These are phyloP conservation scores for Takifugu flavidus DNA, from an alignment of 2,113 vertebrate genomes.

Conservation along the genomic window DNA sequence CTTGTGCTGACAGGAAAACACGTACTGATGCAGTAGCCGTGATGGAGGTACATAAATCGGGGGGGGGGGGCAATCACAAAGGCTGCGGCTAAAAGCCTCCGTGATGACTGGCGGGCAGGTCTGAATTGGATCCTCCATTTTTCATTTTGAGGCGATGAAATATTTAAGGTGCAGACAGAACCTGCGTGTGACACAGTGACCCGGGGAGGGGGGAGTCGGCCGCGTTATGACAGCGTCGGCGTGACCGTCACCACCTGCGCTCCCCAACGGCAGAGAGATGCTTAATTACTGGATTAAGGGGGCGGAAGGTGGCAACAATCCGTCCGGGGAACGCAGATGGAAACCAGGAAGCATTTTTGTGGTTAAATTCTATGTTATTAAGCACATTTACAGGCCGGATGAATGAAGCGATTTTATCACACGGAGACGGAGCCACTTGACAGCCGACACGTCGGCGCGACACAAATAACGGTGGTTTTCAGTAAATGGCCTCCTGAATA, in stretches of 20 bases:
- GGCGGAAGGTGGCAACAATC: constrained; percentile 42
- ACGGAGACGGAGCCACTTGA: no score
- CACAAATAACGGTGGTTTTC: constrained; percentile 32
- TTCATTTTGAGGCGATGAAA: constrained; percentile 76
- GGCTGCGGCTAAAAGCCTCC: constrained; percentile 30
- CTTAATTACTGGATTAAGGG: constrained; percentile 77
- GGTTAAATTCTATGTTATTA: no score
- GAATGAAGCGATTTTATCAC: no score
- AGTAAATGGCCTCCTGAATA: constrained; percentile 30
- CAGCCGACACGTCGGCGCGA: no score
- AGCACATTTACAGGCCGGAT: no score
- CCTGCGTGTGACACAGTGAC: constrained; percentile 58
- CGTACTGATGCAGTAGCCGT: no score
- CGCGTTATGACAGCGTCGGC: constrained; percentile 76
- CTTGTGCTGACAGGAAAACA: no score
- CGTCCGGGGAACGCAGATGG: constrained; percentile 26
- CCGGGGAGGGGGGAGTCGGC: constrained; percentile 67
- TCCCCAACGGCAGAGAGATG: constrained; percentile 65
- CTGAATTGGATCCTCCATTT: constrained; percentile 71
- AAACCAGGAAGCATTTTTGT: background rate
- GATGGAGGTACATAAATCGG: no score
- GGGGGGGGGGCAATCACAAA: constrained; percentile 30
- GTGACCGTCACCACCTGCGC: constrained; percentile 48
- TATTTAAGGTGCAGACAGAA: constrained; percentile 69
- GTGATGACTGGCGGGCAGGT: constrained; percentile 62